Base-by-base conservation (phyloP, 2,797 vertebrate genomes). In the Peromyscus nudipes region DNA sequence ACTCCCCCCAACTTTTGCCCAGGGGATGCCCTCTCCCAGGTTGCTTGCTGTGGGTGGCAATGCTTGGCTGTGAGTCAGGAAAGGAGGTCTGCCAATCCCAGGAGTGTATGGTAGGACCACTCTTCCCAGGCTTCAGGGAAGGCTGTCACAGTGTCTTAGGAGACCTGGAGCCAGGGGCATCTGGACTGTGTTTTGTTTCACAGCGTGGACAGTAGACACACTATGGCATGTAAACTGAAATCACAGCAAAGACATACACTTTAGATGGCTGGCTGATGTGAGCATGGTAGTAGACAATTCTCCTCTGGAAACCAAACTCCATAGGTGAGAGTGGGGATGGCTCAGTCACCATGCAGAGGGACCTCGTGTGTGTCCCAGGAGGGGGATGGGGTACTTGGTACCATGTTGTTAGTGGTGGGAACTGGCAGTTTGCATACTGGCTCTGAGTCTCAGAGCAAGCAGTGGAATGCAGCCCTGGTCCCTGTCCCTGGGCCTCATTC, bases 201-300 rank as follows among this genome's bases (percentile, higher is more conserved):
- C 14, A 79, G 64, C 25, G 4, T 2, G 37, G 73, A n/a, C 0
- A 1, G 43, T 2, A 34, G 43, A 25, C 0, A 40, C 1, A 14
- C 46, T 25, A 11, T 9, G 34, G 29, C n/a, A 21, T 0, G 4
- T 43, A 31, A 76, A 23, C 1, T 21, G 14, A 57, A 34, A 43
- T 71, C 2, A 71, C 5, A 13, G 43, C n/a, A 4, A 31, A 93
- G 23, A 40, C 62, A 6, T 25, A 23, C 16, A 2, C 23, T 11
- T 25, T 13, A 1, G 4, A 27, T 6, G 34, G 29, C 17, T 0
- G 4, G 64, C 37, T 29, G 52, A 14, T 6, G 21, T 9, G 8
- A n/a, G 16, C 16, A 8, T 8, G 17, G 43, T 3, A 16, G 37
- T 6, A 40, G 71, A 25, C 6, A 25, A 14, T 64, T 52, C 19